phyloP scores from a whole-genome alignment of 2,797 vertebrate genomes.

The Channa striata region DNA sequence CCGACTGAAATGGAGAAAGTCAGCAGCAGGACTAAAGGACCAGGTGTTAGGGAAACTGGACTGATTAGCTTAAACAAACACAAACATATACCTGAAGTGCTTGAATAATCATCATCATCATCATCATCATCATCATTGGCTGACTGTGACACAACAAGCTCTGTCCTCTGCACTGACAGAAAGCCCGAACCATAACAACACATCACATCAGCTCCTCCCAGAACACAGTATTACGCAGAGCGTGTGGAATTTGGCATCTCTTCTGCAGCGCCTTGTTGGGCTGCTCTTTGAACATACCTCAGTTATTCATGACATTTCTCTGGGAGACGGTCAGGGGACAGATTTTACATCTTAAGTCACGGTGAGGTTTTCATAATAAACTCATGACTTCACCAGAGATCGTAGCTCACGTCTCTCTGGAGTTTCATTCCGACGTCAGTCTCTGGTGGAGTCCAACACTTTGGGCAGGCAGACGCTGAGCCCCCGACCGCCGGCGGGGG shows the following conservation, averaged over 20 bases:
- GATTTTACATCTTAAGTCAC: slow-evolving; percentile 33
- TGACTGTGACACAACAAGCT: not conserved
- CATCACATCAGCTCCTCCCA: slow-evolving; percentile 6
- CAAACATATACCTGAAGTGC: too few species aligned
- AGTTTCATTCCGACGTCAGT: slow-evolving; percentile 9
- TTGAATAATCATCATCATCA: too few species aligned
- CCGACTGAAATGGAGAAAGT: not conserved
- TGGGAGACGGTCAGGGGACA: slow-evolving; percentile 3
- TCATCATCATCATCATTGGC: too few species aligned
- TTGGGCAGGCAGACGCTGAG: slow-evolving; percentile 35
- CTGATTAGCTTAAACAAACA: not conserved
- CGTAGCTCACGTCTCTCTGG: slow-evolving; percentile 23
- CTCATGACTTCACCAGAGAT: slow-evolving; percentile 50
- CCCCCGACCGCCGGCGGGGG: slow-evolving; percentile 17
- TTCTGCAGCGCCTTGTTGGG: slow-evolving; percentile 13
- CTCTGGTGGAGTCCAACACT: slow-evolving; percentile 47
- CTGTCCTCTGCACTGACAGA: not conserved
- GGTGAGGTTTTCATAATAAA: slow-evolving; percentile 29
- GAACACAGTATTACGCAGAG: slow-evolving; percentile 37
- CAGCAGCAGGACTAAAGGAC: not conserved
- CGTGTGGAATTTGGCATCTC: slow-evolving; percentile 56
- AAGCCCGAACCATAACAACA: not conserved
- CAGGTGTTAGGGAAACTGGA: too few species aligned
- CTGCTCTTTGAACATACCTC: slow-evolving; percentile 13
- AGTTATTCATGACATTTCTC: slow-evolving; percentile 31